Conservation (phyloP, 2,113 vertebrate genomes). For the Onychostruthus taczanowskii region DNA sequence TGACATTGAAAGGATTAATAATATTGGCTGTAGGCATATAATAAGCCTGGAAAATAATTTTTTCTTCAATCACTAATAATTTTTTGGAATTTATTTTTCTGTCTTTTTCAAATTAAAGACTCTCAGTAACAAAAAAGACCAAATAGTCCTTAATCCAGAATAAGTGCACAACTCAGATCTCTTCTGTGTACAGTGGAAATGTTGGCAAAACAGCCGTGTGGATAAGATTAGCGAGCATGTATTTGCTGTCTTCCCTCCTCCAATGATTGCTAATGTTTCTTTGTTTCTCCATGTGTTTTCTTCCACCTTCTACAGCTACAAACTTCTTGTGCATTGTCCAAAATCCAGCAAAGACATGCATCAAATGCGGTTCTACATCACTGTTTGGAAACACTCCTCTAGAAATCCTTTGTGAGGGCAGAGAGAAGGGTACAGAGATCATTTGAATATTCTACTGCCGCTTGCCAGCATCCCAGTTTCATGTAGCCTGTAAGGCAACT, state of each 20-base stretch:
- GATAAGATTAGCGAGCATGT: neutral
- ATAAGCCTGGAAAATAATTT: fast-evolving
- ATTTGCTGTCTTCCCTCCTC: neutral
- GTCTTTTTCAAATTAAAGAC: neutral
- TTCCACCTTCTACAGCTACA: neutral
- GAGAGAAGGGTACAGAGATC: neutral
- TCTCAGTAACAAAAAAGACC: neutral
- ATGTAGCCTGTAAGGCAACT: neutral
- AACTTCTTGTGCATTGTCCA: neutral
- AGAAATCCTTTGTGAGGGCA: neutral
- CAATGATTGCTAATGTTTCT: neutral
- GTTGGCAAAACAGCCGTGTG: neutral
- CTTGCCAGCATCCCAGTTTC: neutral
- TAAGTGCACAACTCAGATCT: neutral
- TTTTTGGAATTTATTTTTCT: neutral
- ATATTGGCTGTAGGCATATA: neutral
- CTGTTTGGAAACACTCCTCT: neutral
- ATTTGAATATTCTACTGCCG: neutral
- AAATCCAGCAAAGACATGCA: neutral
- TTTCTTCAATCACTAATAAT: neutral
- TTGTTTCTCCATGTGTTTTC: neutral
- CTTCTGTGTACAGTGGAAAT: neutral
- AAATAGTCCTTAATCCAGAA: neutral
- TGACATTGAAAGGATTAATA: neutral
- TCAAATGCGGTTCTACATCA: neutral